Evolutionary conservation across 30 jellyfish, hydroid and myxozoan genomes (phyloP).

Genomic region (Hydractinia symbiolongicarpus): DNA sequence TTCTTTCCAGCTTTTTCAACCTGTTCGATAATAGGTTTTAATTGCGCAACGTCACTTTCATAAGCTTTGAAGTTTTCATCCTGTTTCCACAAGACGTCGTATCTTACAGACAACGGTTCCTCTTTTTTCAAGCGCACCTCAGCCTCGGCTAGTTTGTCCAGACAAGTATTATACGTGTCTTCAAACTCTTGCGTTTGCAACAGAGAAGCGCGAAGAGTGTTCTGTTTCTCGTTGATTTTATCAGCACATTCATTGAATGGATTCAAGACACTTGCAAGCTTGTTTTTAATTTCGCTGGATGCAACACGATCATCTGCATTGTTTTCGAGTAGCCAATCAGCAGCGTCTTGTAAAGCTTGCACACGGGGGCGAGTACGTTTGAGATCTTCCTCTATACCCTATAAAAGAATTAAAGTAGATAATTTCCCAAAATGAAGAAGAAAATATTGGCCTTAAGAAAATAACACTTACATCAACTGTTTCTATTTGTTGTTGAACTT

Average conservation of each 20-base stretch:
- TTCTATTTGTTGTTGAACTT: constrained; percentile 54
- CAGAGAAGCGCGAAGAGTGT: constrained; percentile 45
- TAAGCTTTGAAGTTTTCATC: constrained; percentile 55
- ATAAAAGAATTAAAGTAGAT: neutral
- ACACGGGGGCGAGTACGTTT: constrained; percentile 61
- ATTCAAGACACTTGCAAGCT: constrained; percentile 41
- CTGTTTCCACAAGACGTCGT: constrained; percentile 62
- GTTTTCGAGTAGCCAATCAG: constrained; percentile 60
- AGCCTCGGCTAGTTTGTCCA: constrained; percentile 59
- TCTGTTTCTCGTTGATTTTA: constrained; percentile 75
- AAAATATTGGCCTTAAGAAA: neutral
- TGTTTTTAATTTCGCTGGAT: constrained; percentile 34
- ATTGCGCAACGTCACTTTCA: constrained; percentile 62
- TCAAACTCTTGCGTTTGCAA: constrained; percentile 58
- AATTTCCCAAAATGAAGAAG: neutral
- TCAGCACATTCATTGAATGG: constrained; percentile 69
- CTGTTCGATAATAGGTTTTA: constrained; percentile 44
- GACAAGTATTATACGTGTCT: constrained; percentile 27
- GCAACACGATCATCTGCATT: constrained; percentile 57
- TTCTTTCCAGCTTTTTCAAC: constrained; percentile 36
- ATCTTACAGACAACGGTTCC: constrained; percentile 65
- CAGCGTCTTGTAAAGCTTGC: constrained; percentile 74
- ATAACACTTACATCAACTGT: constrained; percentile 42
- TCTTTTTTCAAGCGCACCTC: constrained; percentile 45
- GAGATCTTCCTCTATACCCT: constrained; percentile 71